Conservation (phyloP, 2,113 vertebrate species). For the Archocentrus centrarchus region DNA sequence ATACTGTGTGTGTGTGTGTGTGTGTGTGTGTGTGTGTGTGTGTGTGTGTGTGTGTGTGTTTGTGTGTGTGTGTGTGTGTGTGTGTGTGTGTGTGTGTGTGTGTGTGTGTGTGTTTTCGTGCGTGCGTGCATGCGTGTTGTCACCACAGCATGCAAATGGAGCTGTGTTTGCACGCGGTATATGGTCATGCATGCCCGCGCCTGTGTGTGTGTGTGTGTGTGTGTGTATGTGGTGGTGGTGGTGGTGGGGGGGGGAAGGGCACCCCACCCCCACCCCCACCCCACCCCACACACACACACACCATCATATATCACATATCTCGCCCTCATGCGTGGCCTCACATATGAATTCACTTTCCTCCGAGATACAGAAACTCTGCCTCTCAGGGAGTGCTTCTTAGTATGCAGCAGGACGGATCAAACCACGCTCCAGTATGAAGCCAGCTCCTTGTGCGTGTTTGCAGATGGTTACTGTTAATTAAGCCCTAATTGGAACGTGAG, state of each 20-base stretch:
- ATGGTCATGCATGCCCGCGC: conserved; percentile 29
- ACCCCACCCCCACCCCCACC: no score
- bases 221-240: conserved; percentile 18
- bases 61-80: not conserved
- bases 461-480: conserved; percentile 81
- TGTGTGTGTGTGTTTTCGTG: conserved; percentile 22
- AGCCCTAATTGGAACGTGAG: conserved; percentile 78
- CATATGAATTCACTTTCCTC: conserved; percentile 39
- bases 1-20: conserved; percentile 3
- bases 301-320: conserved; percentile 52
- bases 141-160: conserved; percentile 59
- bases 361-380: conserved; percentile 34
- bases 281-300: conserved; percentile 2
- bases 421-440: conserved; percentile 35
- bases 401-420: conserved; percentile 49
- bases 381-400: conserved; percentile 39
- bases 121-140: conserved; percentile 19
- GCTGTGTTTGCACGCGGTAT: conserved; percentile 51
- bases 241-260: no score
- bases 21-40: conserved; percentile 24
- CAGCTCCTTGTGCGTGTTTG: conserved; percentile 49
- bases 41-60: conserved; percentile 13
- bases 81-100: conserved; percentile 9
- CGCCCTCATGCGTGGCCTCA: conserved; percentile 42
- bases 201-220: conserved; percentile 18